A percentile compares a stretch with the other conserved stretches of the same genome.
Conservation (phyloP, 1,140 invertebrate species). For the Drosophila miranda region DNA sequence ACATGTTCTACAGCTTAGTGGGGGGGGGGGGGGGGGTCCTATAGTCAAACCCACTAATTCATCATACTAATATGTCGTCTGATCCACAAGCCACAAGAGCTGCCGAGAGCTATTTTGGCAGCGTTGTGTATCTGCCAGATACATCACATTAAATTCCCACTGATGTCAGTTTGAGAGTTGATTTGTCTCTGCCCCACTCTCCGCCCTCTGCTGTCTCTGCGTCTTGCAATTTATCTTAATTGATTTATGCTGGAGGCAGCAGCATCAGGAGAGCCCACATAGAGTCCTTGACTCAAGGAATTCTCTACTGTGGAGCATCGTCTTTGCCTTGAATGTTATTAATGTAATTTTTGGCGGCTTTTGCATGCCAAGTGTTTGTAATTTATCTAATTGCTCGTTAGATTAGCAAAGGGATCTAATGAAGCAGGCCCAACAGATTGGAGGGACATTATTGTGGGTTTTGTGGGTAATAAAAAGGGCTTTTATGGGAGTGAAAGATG, state of each 20-base stretch:
- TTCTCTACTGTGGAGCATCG: not conserved
- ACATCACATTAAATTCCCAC: slow-evolving; percentile 45
- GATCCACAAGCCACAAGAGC: slow-evolving; percentile 27
- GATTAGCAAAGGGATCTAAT: slow-evolving; percentile 10
- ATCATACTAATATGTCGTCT: slow-evolving; percentile 12
- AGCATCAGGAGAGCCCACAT: not conserved
- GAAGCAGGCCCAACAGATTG: not conserved
- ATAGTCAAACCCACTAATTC: slow-evolving; percentile 1
- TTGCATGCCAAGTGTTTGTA: slow-evolving; percentile 16
- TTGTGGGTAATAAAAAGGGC: too few relatives aligned
- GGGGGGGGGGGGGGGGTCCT: too few relatives aligned
- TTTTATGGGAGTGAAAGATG: too few relatives aligned
- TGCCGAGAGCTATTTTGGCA: slow-evolving; percentile 37
- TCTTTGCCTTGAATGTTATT: slow-evolving; percentile 11
- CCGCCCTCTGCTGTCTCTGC: not conserved
- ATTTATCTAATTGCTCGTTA: slow-evolving; percentile 20
- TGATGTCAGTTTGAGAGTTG: slow-evolving; percentile 23
- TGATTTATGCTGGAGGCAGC: slow-evolving; percentile 38
- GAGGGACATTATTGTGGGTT: not conserved
- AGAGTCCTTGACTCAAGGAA: too few relatives aligned
- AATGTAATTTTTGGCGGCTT: slow-evolving; percentile 25
- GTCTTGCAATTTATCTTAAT: slow-evolving; percentile 40
- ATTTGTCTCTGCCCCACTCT: slow-evolving; percentile 7
- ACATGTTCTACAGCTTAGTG: too few relatives aligned
- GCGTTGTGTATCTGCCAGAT: slow-evolving; percentile 28